phyloP scores from a whole-genome alignment of 23 tunicate genomes.

The Oikopleura dioica region DNA sequence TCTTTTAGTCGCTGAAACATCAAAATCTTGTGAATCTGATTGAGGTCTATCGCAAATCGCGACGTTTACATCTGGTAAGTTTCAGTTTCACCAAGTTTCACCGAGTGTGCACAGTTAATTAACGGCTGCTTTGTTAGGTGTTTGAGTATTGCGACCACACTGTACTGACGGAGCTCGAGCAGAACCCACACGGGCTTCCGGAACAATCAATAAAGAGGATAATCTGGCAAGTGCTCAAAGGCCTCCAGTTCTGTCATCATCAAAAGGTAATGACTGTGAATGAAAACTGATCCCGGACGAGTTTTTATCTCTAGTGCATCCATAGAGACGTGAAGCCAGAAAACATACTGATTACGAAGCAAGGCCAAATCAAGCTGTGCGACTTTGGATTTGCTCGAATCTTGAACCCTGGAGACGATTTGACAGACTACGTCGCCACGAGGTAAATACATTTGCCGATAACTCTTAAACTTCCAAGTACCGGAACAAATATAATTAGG shows the following conservation, averaged over 20 bases:
- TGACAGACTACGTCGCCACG: conserved; percentile 95
- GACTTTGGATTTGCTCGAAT: conserved; percentile 98
- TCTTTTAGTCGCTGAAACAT: conserved; percentile 75
- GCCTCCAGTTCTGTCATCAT: conserved; percentile 88
- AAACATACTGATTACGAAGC: conserved; percentile 76
- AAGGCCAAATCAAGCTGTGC: conserved; percentile 72
- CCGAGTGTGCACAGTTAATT: no score
- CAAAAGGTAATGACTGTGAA: conserved; percentile 39
- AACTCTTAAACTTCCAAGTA: no score
- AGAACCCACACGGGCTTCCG: conserved; percentile 59
- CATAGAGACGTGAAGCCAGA: conserved; percentile 97
- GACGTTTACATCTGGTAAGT: conserved; percentile 56
- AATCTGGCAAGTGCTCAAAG: conserved; percentile 96
- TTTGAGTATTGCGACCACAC: conserved; percentile 99
- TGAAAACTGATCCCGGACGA: neutral
- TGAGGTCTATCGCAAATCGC: conserved; percentile 72
- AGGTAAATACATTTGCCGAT: no score
- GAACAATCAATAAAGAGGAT: conserved; percentile 64
- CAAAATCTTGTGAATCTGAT: conserved; percentile 73
- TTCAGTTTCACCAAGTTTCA: no score
- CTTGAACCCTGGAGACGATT: conserved; percentile 82
- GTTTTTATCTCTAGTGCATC: conserved; percentile 34
- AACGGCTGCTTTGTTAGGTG: neutral
- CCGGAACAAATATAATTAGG: no score
- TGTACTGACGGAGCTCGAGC: conserved; percentile 76